phyloP scores from a whole-genome alignment of 2,113 vertebrate species.

The Microtus montanus region DNA sequence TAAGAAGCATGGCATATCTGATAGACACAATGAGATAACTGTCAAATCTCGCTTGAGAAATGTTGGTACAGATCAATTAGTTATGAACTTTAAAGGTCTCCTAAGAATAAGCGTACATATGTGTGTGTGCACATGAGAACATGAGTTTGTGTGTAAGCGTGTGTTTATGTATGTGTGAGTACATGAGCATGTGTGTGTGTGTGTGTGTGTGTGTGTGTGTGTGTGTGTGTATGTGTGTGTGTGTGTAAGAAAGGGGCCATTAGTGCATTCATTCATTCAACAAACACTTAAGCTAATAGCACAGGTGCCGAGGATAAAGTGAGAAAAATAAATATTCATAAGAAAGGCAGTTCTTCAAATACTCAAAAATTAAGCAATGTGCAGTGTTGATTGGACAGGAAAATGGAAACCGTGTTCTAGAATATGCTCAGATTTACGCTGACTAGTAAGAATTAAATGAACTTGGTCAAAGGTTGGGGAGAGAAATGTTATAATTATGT shows the following conservation, averaged over 20 bases:
- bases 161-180: background rate
- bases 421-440: background rate
- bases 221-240: background rate
- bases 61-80: background rate
- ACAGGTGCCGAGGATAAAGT: background rate
- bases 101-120: background rate
- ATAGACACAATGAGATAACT: slow-evolving; percentile 29
- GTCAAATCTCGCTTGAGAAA: slow-evolving; percentile 31
- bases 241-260: background rate
- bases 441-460: slow-evolving; percentile 4
- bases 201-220: background rate
- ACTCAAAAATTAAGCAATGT: background rate
- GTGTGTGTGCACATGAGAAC: background rate
- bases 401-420: background rate
- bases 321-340: background rate
- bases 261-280: background rate
- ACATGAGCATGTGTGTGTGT: background rate
- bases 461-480: background rate
- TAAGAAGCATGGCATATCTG: slow-evolving; percentile 5
- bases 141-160: background rate
- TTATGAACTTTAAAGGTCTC: background rate
- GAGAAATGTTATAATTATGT: slow-evolving; percentile 30
- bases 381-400: background rate
- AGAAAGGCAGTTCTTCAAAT: background rate
- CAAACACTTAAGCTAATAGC: background rate